These are phyloP conservation scores for Fragum fragum DNA, from an alignment of 2,888 invertebrate species.

Conservation along the genomic window DNA sequence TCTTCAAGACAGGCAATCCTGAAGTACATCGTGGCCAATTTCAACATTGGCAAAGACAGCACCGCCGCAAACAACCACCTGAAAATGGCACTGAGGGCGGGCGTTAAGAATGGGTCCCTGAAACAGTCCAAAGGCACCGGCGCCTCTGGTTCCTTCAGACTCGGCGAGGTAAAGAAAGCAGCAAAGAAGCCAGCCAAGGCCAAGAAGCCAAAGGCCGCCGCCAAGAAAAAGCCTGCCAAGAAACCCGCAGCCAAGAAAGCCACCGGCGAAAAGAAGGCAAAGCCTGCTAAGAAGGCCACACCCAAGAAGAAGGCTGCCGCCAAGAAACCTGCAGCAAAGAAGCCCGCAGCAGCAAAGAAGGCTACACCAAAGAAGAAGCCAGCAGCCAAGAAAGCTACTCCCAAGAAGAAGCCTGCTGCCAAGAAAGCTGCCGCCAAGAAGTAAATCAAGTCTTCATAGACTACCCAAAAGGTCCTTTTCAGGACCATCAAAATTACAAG, in stretches of 20 bases:
- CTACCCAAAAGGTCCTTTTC: too few species aligned
- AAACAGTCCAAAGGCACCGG: constrained; percentile 85
- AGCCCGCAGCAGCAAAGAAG: constrained; percentile 63
- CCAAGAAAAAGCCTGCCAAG: constrained; percentile 31
- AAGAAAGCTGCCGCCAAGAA: constrained; percentile 71
- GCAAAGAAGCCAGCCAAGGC: constrained; percentile 59
- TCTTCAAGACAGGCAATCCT: constrained; percentile 87
- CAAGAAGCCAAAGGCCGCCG: constrained; percentile 47
- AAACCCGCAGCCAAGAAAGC: constrained; percentile 40
- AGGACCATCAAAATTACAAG: too few species aligned
- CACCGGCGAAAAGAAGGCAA: constrained; percentile 63
- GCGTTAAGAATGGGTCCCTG: constrained; percentile 85
- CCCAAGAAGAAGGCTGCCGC: constrained; percentile 40
- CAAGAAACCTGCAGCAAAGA: constrained; percentile 65
- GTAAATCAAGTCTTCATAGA: constrained; percentile 55
- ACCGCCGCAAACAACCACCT: constrained; percentile 86
- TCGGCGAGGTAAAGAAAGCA: constrained; percentile 66
- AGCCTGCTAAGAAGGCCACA: constrained; percentile 64
- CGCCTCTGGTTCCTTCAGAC: constrained; percentile 82
- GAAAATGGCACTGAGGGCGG: constrained; percentile 85
- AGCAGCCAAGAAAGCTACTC: constrained; percentile 56
- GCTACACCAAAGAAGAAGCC: constrained; percentile 56
- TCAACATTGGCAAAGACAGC: constrained; percentile 86
- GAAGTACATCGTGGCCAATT: constrained; percentile 87
- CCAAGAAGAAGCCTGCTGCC: constrained; percentile 57